Evolutionary conservation across 2,797 vertebrate genomes (phyloP).

Genomic region (Leucoraja ocellata): DNA sequence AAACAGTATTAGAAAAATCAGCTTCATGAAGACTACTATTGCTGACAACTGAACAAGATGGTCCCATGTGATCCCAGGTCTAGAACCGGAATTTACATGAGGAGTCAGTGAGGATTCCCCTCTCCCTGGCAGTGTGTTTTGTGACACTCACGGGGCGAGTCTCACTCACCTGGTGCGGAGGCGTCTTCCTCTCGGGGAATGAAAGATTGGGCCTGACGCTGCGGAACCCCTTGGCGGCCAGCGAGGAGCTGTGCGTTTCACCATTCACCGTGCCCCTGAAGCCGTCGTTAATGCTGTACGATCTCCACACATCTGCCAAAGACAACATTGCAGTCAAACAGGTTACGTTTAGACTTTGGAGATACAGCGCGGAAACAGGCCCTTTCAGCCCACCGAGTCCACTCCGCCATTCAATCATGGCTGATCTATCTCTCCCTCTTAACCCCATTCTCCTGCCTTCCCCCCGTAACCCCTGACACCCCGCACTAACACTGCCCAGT

Average conservation of each 20-base stretch:
- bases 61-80: too few species aligned
- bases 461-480: too few species aligned
- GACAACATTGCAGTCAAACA: background rate
- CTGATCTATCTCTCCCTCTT: too few species aligned
- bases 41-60: too few species aligned
- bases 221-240: slow-evolving; percentile 92
- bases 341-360: background rate
- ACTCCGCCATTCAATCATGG: too few species aligned
- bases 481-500: too few species aligned
- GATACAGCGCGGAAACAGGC: too few species aligned
- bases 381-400: too few species aligned
- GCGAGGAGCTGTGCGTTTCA: slow-evolving; percentile 77
- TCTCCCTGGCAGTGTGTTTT: too few species aligned
- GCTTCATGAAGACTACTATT: too few species aligned
- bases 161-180: slow-evolving; percentile 72
- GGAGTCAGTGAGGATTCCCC: background rate
- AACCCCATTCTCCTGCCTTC: too few species aligned
- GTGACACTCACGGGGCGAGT: background rate
- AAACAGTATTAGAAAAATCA: too few species aligned
- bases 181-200: slow-evolving; percentile 78
- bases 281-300: slow-evolving; percentile 68
- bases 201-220: slow-evolving; percentile 83
- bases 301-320: slow-evolving; percentile 79
- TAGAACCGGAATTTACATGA: background rate
- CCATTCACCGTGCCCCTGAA: slow-evolving; percentile 78